phyloP scores from a whole-genome alignment of 2,797 vertebrate genomes.

The Microtus obscurus region DNA sequence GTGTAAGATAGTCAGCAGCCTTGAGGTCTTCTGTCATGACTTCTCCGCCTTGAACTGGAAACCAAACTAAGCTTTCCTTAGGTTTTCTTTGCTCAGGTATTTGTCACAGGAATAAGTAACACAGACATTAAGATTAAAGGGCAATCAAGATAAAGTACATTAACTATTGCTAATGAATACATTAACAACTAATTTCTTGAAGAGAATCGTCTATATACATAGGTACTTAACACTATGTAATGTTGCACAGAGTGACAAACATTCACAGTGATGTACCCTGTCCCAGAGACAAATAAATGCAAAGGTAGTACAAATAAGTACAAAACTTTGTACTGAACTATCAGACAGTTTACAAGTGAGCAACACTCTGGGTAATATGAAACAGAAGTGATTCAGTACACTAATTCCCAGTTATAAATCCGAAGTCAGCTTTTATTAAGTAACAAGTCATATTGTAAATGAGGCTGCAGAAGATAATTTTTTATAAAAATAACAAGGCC shows the following conservation, averaged over 20 bases:
- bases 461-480: constrained; percentile 17
- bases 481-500: constrained; percentile 66
- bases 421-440: constrained; percentile 63
- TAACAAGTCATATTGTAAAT: constrained; percentile 40
- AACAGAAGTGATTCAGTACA: constrained; percentile 49
- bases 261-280: not conserved
- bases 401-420: constrained; percentile 63
- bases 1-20: not conserved
- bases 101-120: not conserved
- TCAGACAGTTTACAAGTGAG: constrained; percentile 61
- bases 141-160: constrained; percentile 46
- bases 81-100: not conserved
- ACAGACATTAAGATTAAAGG: not conserved
- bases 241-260: not conserved
- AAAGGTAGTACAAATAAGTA: not conserved
- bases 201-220: not conserved
- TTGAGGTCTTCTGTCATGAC: not conserved
- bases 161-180: constrained; percentile 1
- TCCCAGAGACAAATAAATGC: not conserved
- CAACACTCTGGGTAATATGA: constrained; percentile 44
- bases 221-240: not conserved
- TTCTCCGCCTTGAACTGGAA: not conserved
- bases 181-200: constrained; percentile 30
- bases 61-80: not conserved
- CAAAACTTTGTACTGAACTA: constrained; percentile 17